Evolutionary conservation across 2,888 invertebrate genomes (phyloP).

Genomic region (Tipula confusa): DNA sequence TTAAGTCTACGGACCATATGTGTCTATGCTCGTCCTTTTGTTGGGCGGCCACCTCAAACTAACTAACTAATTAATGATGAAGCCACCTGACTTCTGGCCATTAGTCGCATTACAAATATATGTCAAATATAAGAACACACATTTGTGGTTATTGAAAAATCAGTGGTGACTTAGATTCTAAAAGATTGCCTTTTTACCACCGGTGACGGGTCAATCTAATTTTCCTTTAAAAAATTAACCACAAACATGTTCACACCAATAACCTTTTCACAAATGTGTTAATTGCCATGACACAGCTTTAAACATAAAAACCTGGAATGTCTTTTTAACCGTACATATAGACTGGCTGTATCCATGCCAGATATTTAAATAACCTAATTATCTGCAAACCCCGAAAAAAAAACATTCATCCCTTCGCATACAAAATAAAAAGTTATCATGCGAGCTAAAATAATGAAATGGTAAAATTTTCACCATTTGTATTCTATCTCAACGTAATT

Average conservation of each 20-base stretch:
- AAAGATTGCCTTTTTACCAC: too few relatives aligned
- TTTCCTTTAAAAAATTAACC: not conserved
- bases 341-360: not conserved
- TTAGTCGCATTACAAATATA: too few relatives aligned
- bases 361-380: conserved; percentile 20
- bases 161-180: too few relatives aligned
- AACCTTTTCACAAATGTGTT: not conserved
- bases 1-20: too few relatives aligned
- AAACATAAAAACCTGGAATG: not conserved
- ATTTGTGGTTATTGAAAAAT: too few relatives aligned
- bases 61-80: too few relatives aligned
- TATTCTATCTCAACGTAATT: not conserved
- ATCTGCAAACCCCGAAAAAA: not conserved
- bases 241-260: not conserved
- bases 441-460: not conserved
- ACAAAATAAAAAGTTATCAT: not conserved
- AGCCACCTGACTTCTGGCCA: too few relatives aligned
- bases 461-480: not conserved
- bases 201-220: too few relatives aligned
- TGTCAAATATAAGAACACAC: too few relatives aligned
- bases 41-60: too few relatives aligned
- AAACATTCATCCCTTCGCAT: not conserved
- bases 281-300: not conserved
- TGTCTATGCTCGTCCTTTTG: too few relatives aligned
- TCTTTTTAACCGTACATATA: not conserved